Conservation (phyloP, 30 jellyfish, hydroid and myxozoan species). For the Pseudorhiza aurosa region DNA sequence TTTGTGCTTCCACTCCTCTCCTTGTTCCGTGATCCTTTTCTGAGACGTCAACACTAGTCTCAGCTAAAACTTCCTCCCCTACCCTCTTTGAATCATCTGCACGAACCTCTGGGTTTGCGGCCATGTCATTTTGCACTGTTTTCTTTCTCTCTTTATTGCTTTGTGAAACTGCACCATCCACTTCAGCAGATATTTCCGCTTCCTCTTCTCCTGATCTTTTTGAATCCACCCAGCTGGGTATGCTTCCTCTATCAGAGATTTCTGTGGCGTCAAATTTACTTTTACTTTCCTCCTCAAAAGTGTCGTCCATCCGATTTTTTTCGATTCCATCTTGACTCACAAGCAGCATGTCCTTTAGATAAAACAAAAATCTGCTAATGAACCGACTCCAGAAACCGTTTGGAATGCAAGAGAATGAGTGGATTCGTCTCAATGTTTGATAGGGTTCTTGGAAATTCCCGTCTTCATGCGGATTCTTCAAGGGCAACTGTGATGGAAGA, state of each 20-base stretch:
- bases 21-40: neutral
- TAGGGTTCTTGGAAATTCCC: conserved; percentile 25
- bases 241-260: neutral
- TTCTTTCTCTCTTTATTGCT: neutral
- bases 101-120: neutral
- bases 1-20: neutral
- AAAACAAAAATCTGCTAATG: conserved; percentile 77
- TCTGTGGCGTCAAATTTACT: neutral
- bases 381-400: conserved; percentile 96
- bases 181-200: neutral
- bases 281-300: neutral
- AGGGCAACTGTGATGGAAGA: conserved; percentile 86
- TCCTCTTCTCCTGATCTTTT: neutral
- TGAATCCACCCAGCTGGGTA: neutral
- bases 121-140: no score
- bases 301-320: neutral
- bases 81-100: neutral
- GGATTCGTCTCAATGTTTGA: conserved; percentile 49
- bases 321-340: neutral
- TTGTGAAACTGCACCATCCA: neutral
- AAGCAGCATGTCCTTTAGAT: conserved; percentile 75
- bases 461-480: conserved; percentile 20
- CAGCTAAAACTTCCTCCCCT: neutral
- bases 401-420: conserved; percentile 89
- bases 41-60: neutral